Base-by-base conservation (phyloP, 2,797 vertebrate genomes). In the Falco concolor region DNA sequence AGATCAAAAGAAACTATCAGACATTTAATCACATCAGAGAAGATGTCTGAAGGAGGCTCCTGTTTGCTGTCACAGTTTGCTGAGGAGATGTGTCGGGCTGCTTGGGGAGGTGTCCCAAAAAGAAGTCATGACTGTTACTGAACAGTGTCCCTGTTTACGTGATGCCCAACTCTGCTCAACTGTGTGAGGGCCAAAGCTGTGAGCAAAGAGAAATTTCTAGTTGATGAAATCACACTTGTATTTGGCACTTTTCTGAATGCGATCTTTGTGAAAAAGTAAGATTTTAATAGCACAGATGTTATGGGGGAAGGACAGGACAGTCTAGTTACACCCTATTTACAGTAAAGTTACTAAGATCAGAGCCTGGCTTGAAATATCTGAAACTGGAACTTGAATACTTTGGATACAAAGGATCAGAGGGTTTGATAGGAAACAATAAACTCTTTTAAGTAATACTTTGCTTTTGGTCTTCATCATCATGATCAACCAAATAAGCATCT, bases 271-370 rank as follows among this genome's bases (percentile, higher is more conserved):
- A 57, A 63, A 38, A 44, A 94, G 34, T 83, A 64, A 53, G 42
- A 78, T 89, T 93, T 89, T 84, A 90, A n/a, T 65, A 80, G 77
- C 45, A 87, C 81, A 95, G 72, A 85, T 90, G 85, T 90, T 92
- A 68, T 21, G 82, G 53, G 40, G 72, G 22, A 87, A 87, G 57
- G 44, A 80, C 68, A 85, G 70, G 44, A 80, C 68, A 85, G 70
- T 53, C 73, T 67, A 77, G 12, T 87, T 95, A 49, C 56, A 85
- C 82, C 68, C 42, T 94, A 77, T 89, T 92, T 92, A 77, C 57
- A 87, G 52, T 23, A 67, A 18, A 13, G 7, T 42, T 69, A 80
- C 27, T 25, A 60, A 91, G 45, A 85, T 68, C 53, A 72, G 74
- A 81, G 52, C 49, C 67, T 56, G 16, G 21, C 52, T 74, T 60